Base-by-base conservation (phyloP, 2,888 invertebrate genomes). In the Drosophila falleni region DNA sequence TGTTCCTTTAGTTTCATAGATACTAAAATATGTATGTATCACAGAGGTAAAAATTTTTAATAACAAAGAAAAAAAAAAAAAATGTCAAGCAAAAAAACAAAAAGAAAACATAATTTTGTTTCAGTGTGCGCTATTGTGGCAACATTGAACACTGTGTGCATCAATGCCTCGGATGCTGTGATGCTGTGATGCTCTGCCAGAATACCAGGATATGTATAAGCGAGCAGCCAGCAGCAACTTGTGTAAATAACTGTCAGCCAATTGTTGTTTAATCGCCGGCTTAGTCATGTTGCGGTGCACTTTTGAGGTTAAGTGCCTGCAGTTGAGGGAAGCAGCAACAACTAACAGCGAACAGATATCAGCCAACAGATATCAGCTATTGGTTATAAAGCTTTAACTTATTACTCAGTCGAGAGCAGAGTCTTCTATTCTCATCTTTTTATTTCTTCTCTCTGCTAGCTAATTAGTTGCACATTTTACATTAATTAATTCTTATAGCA, bases 201-300 rank as follows among this genome's bases (percentile, higher is more conserved):
- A 16, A 58, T 35, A 23, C 35, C 46, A 26, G 44, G 35, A 46
- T 56, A 16, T 35, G 35, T 56, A 56, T 46, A 16, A 46, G 49
- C 19, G 37, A 29, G 60, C 58, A 61, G 63, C 63, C 71, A 56
- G 60, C 85, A 83, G 84, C 71, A 78, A 84, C 87, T 87, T 89
- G 86, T 85, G 89, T 89, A 87, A 89, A 87, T 87, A 89, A 89
- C 85, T 82, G 87, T 87, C 87, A 87, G 87, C 87, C 89, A 87
- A 87, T 87, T 87, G 87, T 87, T 87, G 87, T 89, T 89, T 82
- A 87, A 87, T 87, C 87, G 89, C 74, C 88, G 76, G 87, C 89
- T 87, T 89, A 89, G 77, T 75, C 71, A 65, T 71, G 71, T 76
- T 72, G 69, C 67, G 67, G 33, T 67, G 63, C 71, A 70, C 70